Conservation (phyloP, 1,140 invertebrate genomes). For the Drosophila repletoides region DNA sequence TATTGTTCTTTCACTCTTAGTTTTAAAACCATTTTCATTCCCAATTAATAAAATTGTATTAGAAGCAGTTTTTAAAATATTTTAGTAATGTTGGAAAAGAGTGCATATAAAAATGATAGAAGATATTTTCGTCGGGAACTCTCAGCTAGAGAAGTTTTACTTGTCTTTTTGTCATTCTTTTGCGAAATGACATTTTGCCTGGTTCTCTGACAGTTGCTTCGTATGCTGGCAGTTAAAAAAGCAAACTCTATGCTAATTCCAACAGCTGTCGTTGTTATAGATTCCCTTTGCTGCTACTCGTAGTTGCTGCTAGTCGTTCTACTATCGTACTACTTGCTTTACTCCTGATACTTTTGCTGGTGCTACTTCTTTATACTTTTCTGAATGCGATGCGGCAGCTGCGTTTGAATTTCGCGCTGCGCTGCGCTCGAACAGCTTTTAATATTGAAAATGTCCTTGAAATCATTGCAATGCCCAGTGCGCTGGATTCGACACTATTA, state of each 20-base stretch:
- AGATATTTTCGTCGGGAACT: too few species aligned
- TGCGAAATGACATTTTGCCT: slow-evolving; percentile 59
- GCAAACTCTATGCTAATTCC: slow-evolving; percentile 64
- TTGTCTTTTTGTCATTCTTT: slow-evolving; percentile 33
- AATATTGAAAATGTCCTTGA: slow-evolving; percentile 75
- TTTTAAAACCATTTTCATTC: too few species aligned
- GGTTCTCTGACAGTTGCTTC: slow-evolving; percentile 25
- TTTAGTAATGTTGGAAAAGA: too few species aligned
- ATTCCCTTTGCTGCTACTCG: slow-evolving; percentile 38
- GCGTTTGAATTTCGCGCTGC: slow-evolving; percentile 77
- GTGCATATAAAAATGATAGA: too few species aligned
- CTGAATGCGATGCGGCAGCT: slow-evolving; percentile 64
- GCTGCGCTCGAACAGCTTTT: slow-evolving; percentile 71
- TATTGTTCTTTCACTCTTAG: too few species aligned
- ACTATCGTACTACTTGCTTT: neutral
- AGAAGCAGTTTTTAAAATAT: too few species aligned
- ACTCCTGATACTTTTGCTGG: neutral
- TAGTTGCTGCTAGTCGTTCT: too few species aligned
- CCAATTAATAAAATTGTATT: too few species aligned
- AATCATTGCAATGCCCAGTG: slow-evolving; percentile 56
- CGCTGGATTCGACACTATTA: slow-evolving; percentile 38
- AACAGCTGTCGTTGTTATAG: slow-evolving; percentile 54
- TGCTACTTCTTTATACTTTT: slow-evolving; percentile 30
- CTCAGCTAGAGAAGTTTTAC: too few species aligned
- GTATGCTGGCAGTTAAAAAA: slow-evolving; percentile 12